Percentiles rank a stretch among this genome's conserved stretches.
Evolutionary conservation across 2,797 vertebrate genomes (phyloP).

Genomic region (Sphaeramia orbicularis): DNA sequence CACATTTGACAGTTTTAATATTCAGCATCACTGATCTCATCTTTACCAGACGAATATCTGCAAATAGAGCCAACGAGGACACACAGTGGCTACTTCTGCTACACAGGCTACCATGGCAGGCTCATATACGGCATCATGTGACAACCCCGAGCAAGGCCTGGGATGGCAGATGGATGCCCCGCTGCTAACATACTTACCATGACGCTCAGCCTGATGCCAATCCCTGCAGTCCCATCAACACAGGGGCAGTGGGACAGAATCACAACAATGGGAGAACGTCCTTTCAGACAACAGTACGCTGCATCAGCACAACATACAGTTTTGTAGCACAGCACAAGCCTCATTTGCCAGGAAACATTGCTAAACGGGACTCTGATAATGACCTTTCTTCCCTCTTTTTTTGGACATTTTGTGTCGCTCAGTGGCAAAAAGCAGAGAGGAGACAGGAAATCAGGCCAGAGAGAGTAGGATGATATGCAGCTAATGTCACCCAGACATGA

Average conservation of each 20-base stretch:
- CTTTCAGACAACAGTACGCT: constrained; percentile 57
- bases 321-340: constrained; percentile 15
- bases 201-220: constrained; percentile 74
- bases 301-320: constrained; percentile 56
- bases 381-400: neutral
- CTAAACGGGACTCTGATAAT: neutral
- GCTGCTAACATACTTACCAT: constrained; percentile 74
- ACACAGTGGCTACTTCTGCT: constrained; percentile 37
- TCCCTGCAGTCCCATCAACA: constrained; percentile 71
- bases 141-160: constrained; percentile 39
- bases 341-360: neutral
- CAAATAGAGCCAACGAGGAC: constrained; percentile 14
- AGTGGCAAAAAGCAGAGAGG: neutral
- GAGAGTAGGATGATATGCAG: neutral
- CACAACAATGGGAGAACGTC: constrained; percentile 59
- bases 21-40: constrained; percentile 6
- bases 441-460: neutral
- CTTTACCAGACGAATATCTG: neutral
- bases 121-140: constrained; percentile 47
- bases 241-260: constrained; percentile 66
- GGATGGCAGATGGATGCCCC: constrained; percentile 51
- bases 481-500: neutral
- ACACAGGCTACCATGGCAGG: constrained; percentile 37
- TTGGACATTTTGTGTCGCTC: neutral
- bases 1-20: neutral